A percentile compares a stretch with the other conserved stretches of the same genome.
phyloP scores from a whole-genome alignment of 2,888 invertebrate species.

The Neoascia interrupta region DNA sequence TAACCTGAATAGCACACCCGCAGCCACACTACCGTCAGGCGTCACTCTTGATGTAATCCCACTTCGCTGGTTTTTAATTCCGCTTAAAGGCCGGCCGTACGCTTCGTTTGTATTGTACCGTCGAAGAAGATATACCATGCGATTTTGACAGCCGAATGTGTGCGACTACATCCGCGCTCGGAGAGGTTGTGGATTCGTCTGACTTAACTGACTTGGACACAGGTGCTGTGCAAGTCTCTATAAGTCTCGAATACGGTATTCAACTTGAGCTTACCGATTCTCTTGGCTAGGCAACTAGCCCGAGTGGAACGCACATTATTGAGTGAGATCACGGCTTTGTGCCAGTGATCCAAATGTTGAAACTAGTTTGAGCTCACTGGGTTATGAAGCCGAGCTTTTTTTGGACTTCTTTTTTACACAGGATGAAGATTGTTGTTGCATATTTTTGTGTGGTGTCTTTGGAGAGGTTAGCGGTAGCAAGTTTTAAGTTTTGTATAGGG shows the following conservation, averaged over 20 bases:
- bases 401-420: too few species aligned
- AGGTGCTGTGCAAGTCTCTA: too few species aligned
- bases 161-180: constrained; percentile 12
- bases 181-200: constrained; percentile 25
- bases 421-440: not conserved
- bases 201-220: too few species aligned
- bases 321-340: too few species aligned
- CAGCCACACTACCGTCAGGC: constrained; percentile 23
- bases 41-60: not conserved
- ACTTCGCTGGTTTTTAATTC: constrained; percentile 18
- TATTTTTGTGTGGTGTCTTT: constrained; percentile 6
- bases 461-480: too few species aligned
- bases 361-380: constrained; percentile 3
- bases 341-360: not conserved
- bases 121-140: constrained; percentile 8
- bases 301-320: too few species aligned
- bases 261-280: too few species aligned
- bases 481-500: too few species aligned
- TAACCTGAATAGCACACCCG: constrained; percentile 57
- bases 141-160: not conserved
- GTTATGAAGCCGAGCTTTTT: constrained; percentile 3
- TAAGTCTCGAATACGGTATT: too few species aligned
- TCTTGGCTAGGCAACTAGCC: not conserved
- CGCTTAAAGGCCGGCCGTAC: constrained; percentile 19
- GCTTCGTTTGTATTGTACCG: constrained; percentile 5